Evolutionary conservation across 2,888 invertebrate genomes (phyloP).

Genomic region (Drosophila putrida): DNA sequence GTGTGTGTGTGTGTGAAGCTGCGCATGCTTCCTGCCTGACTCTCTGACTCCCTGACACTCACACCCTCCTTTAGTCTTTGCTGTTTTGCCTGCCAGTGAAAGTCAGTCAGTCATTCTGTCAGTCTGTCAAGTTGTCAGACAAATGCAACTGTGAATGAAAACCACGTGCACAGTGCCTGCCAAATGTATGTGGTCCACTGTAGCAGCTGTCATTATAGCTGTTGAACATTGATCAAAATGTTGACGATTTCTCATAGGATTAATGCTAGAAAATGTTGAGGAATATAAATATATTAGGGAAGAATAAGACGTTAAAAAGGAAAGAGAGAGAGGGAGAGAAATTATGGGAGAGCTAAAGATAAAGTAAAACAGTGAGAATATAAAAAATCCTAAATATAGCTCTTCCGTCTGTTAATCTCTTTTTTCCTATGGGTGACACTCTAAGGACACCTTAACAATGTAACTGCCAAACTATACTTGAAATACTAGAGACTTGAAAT

Average conservation of each 20-base stretch:
- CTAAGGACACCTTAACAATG: not conserved
- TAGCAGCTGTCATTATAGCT: constrained; percentile 11
- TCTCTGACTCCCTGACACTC: constrained; percentile 7
- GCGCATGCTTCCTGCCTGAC: constrained; percentile 72
- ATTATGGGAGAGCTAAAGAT: not conserved
- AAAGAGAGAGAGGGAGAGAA: not conserved
- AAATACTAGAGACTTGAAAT: not conserved
- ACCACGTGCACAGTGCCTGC: constrained; percentile 43
- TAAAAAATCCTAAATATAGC: not conserved
- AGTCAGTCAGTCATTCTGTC: constrained; percentile 8
- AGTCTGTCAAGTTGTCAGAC: constrained; percentile 18
- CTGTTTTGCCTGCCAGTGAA: not conserved
- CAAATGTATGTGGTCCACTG: constrained; percentile 23
- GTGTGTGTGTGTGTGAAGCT: constrained; percentile 67
- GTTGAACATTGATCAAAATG: constrained; percentile 5
- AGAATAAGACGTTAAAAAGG: not conserved
- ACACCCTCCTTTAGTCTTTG: not conserved
- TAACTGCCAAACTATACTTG: not conserved
- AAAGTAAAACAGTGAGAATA: not conserved
- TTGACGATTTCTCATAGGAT: not conserved
- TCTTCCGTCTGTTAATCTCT: not conserved
- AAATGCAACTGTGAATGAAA: constrained; percentile 46
- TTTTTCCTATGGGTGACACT: not conserved
- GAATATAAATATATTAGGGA: not conserved
- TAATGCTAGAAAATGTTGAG: not conserved